Conservation (phyloP, 2,888 invertebrate species). For the Orthosia incerta region DNA sequence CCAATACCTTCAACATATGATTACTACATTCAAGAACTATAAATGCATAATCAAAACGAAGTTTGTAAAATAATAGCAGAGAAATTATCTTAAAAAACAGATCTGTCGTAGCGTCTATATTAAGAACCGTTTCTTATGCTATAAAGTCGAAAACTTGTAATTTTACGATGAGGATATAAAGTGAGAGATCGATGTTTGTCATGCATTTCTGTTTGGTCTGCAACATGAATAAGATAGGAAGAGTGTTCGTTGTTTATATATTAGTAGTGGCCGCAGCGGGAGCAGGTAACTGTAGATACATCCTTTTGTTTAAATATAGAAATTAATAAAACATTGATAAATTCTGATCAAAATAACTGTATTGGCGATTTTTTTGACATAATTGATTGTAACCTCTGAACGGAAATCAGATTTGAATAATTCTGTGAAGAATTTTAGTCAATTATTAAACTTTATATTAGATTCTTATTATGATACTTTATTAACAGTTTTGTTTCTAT, state of each 20-base stretch:
- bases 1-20: conserved; percentile 60
- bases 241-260: conserved; percentile 64
- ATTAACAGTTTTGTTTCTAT: conserved; percentile 6
- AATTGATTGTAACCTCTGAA: conserved; percentile 22
- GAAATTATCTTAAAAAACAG: conserved; percentile 76
- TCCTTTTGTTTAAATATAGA: conserved; percentile 12
- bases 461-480: neutral
- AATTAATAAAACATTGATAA: conserved; percentile 23
- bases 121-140: conserved; percentile 80
- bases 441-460: conserved; percentile 8
- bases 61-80: conserved; percentile 74
- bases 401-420: conserved; percentile 36
- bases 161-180: conserved; percentile 80
- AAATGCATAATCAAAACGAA: conserved; percentile 58
- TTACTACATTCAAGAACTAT: conserved; percentile 58
- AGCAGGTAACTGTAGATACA: conserved; percentile 70
- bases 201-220: conserved; percentile 78
- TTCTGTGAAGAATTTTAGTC: neutral
- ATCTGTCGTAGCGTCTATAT: conserved; percentile 78
- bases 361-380: conserved; percentile 7
- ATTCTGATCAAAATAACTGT: conserved; percentile 22
- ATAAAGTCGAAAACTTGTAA: conserved; percentile 77
- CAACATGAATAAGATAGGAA: conserved; percentile 75
- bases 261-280: conserved; percentile 58
- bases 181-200: conserved; percentile 71